Conservation (phyloP, 1,140 invertebrate genomes). For the Bilobella aurantiaca region DNA sequence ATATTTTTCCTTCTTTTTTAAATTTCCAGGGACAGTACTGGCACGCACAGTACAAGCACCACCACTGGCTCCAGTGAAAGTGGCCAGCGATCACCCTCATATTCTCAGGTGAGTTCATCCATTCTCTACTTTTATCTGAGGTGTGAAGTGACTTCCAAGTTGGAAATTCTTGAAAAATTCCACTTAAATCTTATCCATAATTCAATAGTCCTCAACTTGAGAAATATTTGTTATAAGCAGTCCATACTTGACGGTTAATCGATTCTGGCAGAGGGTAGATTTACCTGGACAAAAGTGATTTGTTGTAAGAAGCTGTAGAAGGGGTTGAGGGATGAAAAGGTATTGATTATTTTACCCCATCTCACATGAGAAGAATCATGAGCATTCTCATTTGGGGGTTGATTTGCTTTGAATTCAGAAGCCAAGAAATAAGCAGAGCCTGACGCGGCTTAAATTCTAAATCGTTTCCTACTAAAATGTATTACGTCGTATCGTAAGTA, state of each 20-base stretch:
- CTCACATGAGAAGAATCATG: too few relatives aligned
- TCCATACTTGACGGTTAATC: background rate
- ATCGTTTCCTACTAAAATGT: too few relatives aligned
- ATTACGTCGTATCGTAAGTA: too few relatives aligned
- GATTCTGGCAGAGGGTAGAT: too few relatives aligned
- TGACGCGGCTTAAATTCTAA: too few relatives aligned
- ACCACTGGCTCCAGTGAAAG: background rate
- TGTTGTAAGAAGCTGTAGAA: too few relatives aligned
- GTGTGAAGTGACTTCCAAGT: background rate
- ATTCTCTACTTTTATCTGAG: background rate
- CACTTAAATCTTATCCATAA: background rate
- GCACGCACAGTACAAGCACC: background rate
- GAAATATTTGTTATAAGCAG: background rate
- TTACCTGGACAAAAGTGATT: too few relatives aligned
- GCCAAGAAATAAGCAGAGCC: too few relatives aligned
- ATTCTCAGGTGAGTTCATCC: slow-evolving; percentile 2
- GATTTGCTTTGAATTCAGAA: too few relatives aligned
- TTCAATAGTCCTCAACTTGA: background rate
- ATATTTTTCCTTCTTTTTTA: background rate
- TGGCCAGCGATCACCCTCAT: background rate
- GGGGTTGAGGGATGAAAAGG: too few relatives aligned
- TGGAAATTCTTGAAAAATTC: background rate
- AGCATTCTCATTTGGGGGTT: too few relatives aligned
- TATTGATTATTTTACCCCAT: too few relatives aligned
- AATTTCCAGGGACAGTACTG: background rate